These are phyloP conservation scores for Hydractinia symbiolongicarpus DNA, from an alignment of 30 jellyfish, hydroid and myxozoan species.

Conservation along the genomic window DNA sequence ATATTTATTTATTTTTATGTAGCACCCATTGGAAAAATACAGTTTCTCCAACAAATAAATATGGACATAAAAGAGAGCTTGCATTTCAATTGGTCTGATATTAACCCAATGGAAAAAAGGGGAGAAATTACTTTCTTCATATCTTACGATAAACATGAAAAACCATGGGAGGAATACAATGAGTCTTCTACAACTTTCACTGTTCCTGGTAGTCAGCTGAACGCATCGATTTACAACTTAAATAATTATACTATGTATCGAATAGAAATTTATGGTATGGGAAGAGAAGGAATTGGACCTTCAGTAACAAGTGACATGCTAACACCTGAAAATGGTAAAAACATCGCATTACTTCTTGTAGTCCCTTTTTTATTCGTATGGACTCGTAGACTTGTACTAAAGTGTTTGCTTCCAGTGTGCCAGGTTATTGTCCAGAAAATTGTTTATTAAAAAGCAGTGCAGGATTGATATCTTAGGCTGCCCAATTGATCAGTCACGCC, in stretches of 20 bases:
- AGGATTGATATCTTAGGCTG: too few species aligned
- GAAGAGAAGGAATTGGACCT: constrained; percentile 10
- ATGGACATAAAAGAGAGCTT: not conserved
- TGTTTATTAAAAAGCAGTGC: too few species aligned
- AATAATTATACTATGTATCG: not conserved
- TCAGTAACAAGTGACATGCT: not conserved
- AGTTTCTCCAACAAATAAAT: not conserved
- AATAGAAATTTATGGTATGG: not conserved
- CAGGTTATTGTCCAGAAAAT: too few species aligned
- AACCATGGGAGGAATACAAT: not conserved
- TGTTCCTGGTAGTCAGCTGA: not conserved
- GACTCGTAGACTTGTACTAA: too few species aligned
- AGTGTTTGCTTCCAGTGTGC: too few species aligned
- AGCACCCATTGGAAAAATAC: not conserved
- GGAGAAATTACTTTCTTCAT: not conserved
- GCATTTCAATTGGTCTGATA: constrained; percentile 5
- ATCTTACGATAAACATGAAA: not conserved
- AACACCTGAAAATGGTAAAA: constrained; percentile 10
- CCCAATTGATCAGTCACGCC: too few species aligned
- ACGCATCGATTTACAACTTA: not conserved
- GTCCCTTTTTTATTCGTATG: not conserved
- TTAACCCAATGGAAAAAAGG: not conserved
- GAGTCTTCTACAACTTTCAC: not conserved
- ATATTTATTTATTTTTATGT: not conserved
- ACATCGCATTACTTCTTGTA: not conserved